Conservation (phyloP, 2,797 vertebrate species). For the Heteromormyrus szaboi region DNA sequence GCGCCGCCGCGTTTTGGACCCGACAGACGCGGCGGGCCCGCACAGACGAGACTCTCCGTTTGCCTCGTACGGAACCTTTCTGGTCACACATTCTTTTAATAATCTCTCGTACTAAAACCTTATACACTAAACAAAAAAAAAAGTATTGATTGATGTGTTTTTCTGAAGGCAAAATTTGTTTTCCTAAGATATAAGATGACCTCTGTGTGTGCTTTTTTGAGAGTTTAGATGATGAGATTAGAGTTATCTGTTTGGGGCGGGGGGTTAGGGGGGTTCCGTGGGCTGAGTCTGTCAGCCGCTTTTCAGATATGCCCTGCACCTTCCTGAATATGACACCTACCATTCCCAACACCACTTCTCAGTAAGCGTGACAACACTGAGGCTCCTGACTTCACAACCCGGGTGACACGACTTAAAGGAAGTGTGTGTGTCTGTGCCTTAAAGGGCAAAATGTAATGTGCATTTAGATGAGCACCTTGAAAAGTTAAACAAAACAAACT, state of each 20-base stretch:
- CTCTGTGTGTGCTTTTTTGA: background rate
- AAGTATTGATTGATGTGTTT: background rate
- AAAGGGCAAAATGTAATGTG: background rate
- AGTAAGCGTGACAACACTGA: constrained; percentile 21
- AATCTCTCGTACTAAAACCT: background rate
- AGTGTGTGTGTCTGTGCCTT: background rate
- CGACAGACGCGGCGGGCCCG: background rate
- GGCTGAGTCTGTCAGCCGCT: background rate
- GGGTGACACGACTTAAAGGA: background rate
- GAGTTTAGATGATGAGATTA: background rate
- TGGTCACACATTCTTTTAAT: background rate
- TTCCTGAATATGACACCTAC: background rate
- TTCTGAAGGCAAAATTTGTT: constrained; percentile 3
- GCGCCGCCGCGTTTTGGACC: background rate
- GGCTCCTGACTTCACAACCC: constrained; percentile 13
- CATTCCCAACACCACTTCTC: background rate
- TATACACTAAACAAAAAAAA: background rate
- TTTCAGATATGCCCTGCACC: background rate
- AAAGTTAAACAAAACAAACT: constrained; percentile 22
- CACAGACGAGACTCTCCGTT: background rate
- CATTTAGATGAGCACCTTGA: constrained; percentile 16
- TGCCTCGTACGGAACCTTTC: background rate
- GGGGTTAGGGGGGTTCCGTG: background rate
- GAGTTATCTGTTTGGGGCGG: background rate
- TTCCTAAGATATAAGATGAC: background rate